These are phyloP conservation scores for Bruchidius siliquastri DNA, from an alignment of 2,888 invertebrate species.

Conservation along the genomic window DNA sequence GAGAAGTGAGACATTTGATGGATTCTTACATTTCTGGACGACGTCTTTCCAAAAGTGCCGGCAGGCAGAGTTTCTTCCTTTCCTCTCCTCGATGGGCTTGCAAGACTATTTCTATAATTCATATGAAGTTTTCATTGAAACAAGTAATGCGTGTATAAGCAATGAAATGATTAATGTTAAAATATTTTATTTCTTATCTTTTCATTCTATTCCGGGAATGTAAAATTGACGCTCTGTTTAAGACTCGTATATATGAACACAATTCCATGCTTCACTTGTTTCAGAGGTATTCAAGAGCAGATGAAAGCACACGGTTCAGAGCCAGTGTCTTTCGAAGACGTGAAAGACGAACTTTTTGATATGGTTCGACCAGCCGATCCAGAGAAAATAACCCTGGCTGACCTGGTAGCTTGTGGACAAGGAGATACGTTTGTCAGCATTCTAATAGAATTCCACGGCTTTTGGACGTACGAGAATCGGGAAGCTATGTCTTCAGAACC, in stretches of 20 bases:
- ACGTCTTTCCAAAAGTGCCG: too few relatives aligned
- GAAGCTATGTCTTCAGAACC: slow-evolving; percentile 70
- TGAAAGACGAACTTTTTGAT: slow-evolving; percentile 96
- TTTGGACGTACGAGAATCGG: slow-evolving; percentile 94
- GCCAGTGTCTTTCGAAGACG: slow-evolving; percentile 86
- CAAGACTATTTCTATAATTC: too few relatives aligned
- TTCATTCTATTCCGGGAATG: too few relatives aligned
- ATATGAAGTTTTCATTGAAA: too few relatives aligned
- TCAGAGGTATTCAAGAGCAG: slow-evolving; percentile 84
- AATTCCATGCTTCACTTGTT: slow-evolving; percentile 5
- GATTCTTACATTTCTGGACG: too few relatives aligned
- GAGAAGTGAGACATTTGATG: too few relatives aligned
- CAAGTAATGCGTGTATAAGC: too few relatives aligned
- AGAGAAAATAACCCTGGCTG: slow-evolving; percentile 77
- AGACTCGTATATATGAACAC: background rate
- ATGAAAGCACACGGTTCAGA: slow-evolving; percentile 85
- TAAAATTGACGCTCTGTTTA: too few relatives aligned
- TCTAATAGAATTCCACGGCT: slow-evolving; percentile 90
- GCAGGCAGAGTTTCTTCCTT: too few relatives aligned
- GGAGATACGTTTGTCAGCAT: slow-evolving; percentile 93
- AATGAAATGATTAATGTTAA: too few relatives aligned
- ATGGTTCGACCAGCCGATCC: slow-evolving; percentile 91
- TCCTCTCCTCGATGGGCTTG: too few relatives aligned
- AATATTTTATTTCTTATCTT: too few relatives aligned
- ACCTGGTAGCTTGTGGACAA: slow-evolving; percentile 81